Conservation (phyloP, 2,888 invertebrate genomes). For the Monoplex corrugatus region DNA sequence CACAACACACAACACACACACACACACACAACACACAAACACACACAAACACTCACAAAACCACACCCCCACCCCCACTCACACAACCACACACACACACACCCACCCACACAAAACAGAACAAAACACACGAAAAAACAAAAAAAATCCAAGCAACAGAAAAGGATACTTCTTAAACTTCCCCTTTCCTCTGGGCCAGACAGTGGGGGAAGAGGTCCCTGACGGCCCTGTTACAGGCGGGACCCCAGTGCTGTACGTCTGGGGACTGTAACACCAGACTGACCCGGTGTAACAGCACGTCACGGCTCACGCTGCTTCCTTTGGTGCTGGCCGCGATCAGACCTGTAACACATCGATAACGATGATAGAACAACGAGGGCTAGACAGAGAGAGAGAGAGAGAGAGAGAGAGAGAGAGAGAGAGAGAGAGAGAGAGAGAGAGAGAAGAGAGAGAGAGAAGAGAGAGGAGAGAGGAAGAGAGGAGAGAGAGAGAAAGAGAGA, state of each 20-base stretch:
- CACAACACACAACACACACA: background rate
- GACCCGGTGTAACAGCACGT: conserved; percentile 68
- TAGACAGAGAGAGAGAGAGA: too few species aligned
- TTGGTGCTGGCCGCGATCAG: conserved; percentile 51
- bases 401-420: background rate
- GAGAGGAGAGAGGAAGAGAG: too few species aligned
- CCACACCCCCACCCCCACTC: too few species aligned
- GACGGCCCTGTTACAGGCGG: conserved; percentile 75
- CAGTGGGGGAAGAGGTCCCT: conserved; percentile 71
- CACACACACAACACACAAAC: background rate
- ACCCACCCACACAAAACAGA: background rate
- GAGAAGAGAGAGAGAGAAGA: too few species aligned
- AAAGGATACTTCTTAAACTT: conserved; percentile 77
- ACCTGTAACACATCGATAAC: conserved; percentile 58
- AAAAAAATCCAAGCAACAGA: background rate
- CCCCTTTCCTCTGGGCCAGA: conserved; percentile 74
- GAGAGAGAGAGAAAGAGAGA: too few species aligned
- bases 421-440: too few species aligned
- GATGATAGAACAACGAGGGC: too few species aligned
- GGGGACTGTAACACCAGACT: conserved; percentile 62
- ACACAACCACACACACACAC: too few species aligned
- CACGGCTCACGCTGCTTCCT: conserved; percentile 69
- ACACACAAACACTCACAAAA: background rate
- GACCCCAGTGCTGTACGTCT: conserved; percentile 70
- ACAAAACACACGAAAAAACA: background rate